A percentile compares a stretch with the other conserved stretches of the same genome.
These are phyloP conservation scores for Palythoa grandis DNA, from an alignment of 92 coral and sea anemone genomes.

Conservation along the genomic window DNA sequence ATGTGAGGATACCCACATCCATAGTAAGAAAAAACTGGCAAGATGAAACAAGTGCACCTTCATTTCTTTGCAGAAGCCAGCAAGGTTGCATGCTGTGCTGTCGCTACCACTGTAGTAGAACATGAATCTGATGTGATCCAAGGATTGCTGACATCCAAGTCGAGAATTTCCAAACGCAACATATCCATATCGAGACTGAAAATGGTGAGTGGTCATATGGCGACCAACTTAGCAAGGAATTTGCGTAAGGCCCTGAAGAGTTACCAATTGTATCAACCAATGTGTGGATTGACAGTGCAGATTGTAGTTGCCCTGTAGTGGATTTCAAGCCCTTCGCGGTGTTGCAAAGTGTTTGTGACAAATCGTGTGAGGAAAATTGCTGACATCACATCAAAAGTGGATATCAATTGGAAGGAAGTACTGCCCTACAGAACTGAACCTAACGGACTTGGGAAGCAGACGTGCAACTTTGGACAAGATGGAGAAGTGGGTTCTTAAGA, in stretches of 20 bases:
- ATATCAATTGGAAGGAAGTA: slow-evolving; percentile 50
- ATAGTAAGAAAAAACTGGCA: not conserved
- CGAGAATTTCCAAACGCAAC: not conserved
- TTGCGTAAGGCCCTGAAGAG: slow-evolving; percentile 28
- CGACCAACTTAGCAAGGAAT: slow-evolving; percentile 27
- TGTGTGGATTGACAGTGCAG: slow-evolving; percentile 8
- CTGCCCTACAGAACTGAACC: slow-evolving; percentile 49
- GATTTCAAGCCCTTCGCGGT: slow-evolving; percentile 36
- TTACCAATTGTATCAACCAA: slow-evolving; percentile 41
- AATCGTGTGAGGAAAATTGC: slow-evolving; percentile 58
- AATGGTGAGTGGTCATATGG: slow-evolving; percentile 8
- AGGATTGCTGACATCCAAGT: not conserved
- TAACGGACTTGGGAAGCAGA: slow-evolving; percentile 55
- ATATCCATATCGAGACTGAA: not conserved
- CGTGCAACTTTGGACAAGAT: slow-evolving; percentile 38
- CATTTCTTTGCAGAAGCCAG: slow-evolving; percentile 58
- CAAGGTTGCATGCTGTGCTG: slow-evolving; percentile 49
- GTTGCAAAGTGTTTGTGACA: slow-evolving; percentile 49
- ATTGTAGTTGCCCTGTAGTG: slow-evolving; percentile 9
- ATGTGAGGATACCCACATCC: too few species aligned
- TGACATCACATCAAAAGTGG: slow-evolving; percentile 16
- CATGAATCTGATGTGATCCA: not conserved
- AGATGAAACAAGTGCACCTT: slow-evolving; percentile 39
- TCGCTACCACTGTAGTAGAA: slow-evolving; percentile 45
- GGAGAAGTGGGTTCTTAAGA: slow-evolving; percentile 46